Evolutionary conservation across 2,888 invertebrate genomes (phyloP), one percentile per base, ranked within the genome.

Genomic region (Cloeon dipterum): DNA sequence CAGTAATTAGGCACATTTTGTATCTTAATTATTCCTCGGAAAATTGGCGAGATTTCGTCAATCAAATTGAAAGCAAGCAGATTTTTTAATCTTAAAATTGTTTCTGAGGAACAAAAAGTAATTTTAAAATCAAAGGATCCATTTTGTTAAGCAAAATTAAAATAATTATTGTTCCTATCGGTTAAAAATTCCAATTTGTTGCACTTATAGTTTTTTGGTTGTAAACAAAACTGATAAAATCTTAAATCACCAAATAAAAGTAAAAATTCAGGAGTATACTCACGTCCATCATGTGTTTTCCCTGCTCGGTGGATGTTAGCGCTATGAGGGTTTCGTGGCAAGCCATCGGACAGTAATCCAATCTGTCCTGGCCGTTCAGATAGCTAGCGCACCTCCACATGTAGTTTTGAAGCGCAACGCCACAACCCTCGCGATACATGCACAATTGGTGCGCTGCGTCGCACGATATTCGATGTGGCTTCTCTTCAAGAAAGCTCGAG

Each of bases 311-410:
- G 19, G 78, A 74, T 0, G 74, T 75, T 32, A 83, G 63, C 1
- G 81, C 77, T 32, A 82, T 76, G 26, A 83, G 63, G 1, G 82
- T 75, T 50, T 76, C 68, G 46, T 73, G 71, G 53, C 83, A 83
- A 36, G 65, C 61, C 47, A 72, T 69, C 0, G 77, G 73, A 50
- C 85, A 83, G 37, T 54, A 53, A 3, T 46, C 40, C 2, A 48
- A 46, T n/a, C 48, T 43, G 43, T 57, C 42, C 52, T 51, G 46
- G 40, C 50, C 39, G 46, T 56, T 23, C 23, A 79, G 61, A 21
- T 74, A 70, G 4, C 66, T 66, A 7, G 70, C 69, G 51, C 83
- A 85, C 46, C 71, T 68, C 42, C 70, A 56, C 54, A 78, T 62
- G 58, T 81, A 83, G 56, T 74, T 74, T 53, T 71, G 70, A 39